Evolutionary conservation across 2,113 vertebrate species (phyloP).

Genomic region (Myotis davidii): DNA sequence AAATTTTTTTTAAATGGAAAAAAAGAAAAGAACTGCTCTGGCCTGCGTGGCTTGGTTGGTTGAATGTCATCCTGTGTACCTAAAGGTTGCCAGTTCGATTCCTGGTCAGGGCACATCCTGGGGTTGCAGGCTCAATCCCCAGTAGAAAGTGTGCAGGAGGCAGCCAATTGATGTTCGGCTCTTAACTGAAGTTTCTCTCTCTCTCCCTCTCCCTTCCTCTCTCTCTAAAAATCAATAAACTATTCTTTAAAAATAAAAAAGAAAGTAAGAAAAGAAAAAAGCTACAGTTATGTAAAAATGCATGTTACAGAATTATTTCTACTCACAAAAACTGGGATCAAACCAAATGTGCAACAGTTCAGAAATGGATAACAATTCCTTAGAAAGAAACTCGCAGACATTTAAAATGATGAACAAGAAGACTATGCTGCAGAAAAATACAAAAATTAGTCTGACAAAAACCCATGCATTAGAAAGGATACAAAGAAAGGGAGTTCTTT

Average conservation of each 20-base stretch:
- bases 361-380: background rate
- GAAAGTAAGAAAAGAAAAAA: background rate
- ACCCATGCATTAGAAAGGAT: background rate
- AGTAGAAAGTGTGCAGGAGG: background rate
- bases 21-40: background rate
- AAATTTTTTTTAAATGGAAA: too few species aligned
- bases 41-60: background rate
- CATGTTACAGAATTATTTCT: background rate
- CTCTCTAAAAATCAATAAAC: background rate
- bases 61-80: background rate
- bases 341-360: background rate
- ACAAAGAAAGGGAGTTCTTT: background rate
- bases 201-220: background rate
- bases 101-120: background rate
- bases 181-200: background rate
- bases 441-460: background rate
- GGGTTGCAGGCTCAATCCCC: background rate
- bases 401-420: background rate
- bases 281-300: background rate
- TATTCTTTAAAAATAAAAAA: background rate
- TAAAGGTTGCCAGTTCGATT: background rate
- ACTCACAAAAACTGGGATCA: conserved; percentile 24
- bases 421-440: background rate
- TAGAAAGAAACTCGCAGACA: background rate
- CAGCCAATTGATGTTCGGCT: background rate